Percentiles rank a stretch among this genome's conserved stretches.
Conservation (phyloP, 2,888 invertebrate genomes). For the Prenolepis imparis region DNA sequence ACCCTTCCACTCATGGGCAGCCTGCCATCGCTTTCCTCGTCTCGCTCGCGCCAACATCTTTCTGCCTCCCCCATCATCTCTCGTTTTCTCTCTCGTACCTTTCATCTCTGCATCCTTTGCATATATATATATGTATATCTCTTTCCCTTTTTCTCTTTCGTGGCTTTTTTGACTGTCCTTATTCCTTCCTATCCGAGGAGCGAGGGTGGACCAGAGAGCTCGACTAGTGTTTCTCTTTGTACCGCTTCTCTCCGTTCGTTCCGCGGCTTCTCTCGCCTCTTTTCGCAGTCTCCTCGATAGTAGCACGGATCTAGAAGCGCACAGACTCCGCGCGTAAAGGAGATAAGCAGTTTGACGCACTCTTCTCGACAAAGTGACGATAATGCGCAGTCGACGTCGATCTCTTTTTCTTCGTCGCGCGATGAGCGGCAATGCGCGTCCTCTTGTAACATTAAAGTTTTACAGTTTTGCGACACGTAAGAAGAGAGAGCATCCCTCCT, state of each 20-base stretch:
- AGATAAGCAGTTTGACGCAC: slow-evolving; percentile 69
- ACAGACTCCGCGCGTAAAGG: slow-evolving; percentile 39
- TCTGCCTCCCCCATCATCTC: slow-evolving; percentile 12
- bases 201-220: slow-evolving; percentile 43
- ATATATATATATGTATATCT: background rate
- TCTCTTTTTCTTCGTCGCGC: slow-evolving; percentile 33
- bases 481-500: slow-evolving; percentile 29
- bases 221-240: slow-evolving; percentile 51
- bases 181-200: slow-evolving; percentile 41
- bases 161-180: background rate
- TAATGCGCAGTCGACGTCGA: slow-evolving; percentile 49
- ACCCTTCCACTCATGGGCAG: slow-evolving; percentile 13
- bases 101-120: slow-evolving; percentile 23
- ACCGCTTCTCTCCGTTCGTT: background rate
- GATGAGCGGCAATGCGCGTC: slow-evolving; percentile 25
- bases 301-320: slow-evolving; percentile 26
- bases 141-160: slow-evolving; percentile 17
- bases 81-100: background rate
- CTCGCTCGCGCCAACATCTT: slow-evolving; percentile 28
- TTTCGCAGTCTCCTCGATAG: slow-evolving; percentile 20
- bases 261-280: background rate
- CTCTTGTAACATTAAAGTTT: slow-evolving; percentile 77
- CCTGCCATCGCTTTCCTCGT: slow-evolving; percentile 32
- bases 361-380: slow-evolving; percentile 66
- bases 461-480: slow-evolving; percentile 75